Conservation (phyloP, 2,113 vertebrate genomes). For the Pedionomus torquatus region DNA sequence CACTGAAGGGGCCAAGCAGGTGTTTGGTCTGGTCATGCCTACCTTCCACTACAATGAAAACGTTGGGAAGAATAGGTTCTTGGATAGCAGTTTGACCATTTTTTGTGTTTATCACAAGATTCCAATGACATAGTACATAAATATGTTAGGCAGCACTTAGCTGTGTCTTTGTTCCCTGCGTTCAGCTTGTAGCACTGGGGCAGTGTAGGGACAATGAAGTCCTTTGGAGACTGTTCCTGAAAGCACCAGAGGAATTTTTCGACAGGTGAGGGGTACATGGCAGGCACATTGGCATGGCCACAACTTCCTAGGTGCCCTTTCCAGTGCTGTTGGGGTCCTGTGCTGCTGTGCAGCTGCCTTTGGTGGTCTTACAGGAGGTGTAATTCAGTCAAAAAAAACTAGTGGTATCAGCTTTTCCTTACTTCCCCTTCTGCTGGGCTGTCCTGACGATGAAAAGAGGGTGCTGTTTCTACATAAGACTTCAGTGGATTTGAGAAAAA, state of each 20-base stretch:
- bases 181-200: not conserved
- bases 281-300: not conserved
- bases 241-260: not conserved
- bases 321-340: not conserved
- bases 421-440: not conserved
- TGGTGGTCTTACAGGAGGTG: not conserved
- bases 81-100: not conserved
- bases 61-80: not conserved
- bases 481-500: not conserved
- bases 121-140: not conserved
- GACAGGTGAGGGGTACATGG: not conserved
- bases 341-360: not conserved
- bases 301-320: not conserved
- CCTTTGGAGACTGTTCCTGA: not conserved
- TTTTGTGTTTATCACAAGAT: not conserved
- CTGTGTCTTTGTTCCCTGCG: rapidly evolving
- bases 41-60: not conserved
- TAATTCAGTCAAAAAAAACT: not conserved
- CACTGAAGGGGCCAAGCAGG: rapidly evolving
- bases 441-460: not conserved
- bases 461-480: not conserved
- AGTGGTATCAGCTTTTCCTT: not conserved
- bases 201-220: not conserved
- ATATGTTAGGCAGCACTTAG: not conserved
- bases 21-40: not conserved